Evolutionary conservation across 1,140 invertebrate genomes (phyloP), one percentile per base, ranked within the genome.

Genomic region (Tetragnatha versicolor): DNA sequence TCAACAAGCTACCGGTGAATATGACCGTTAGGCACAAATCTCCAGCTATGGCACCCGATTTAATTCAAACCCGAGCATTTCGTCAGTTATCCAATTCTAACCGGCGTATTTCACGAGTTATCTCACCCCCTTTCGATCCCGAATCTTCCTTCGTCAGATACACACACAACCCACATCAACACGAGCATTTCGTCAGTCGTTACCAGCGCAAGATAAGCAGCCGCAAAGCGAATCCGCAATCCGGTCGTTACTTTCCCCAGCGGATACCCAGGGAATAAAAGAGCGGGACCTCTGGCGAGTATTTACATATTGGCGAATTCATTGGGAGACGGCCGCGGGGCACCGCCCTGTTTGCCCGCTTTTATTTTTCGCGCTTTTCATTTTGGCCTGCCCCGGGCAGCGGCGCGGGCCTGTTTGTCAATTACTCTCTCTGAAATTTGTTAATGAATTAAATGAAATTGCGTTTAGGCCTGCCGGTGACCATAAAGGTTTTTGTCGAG

Each of bases 251-350:
- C n/a, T n/a, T n/a, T n/a, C 37, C 39, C 7, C 7, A 45, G 14
- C 39, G 14, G 73, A 77, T 66, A 77, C 73, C 20, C 9, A 14
- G 47, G 33, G 47, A 66, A 77, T 77, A 65, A 77, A 77, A 65
- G 73, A 45, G 42, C 53, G 55, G 51, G 61, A 66, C 73, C 73
- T 60, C 73, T 77, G 73, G 73, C 47, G 45, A 77, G 29, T 55
- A 77, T 77, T 77, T 77, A 65, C 73, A 77, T 77, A 77, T 77
- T 77, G 61, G 73, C 45, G 42, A 65, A 77, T 77, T 77, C 65
- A 77, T 77, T 77, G 29, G 61, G 65, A 60, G 37, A 61, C 31
- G 22, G 73, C 73, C 61, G 9, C 47, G 39, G 55, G 73, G 73
- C 60, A 75, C 39, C n/a, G n/a, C n/a, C 17, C 17, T 63, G n/a